Evolutionary conservation across 2,888 invertebrate genomes (phyloP), one percentile per base, ranked within the genome.

Genomic region (Vandiemenella viatica): DNA sequence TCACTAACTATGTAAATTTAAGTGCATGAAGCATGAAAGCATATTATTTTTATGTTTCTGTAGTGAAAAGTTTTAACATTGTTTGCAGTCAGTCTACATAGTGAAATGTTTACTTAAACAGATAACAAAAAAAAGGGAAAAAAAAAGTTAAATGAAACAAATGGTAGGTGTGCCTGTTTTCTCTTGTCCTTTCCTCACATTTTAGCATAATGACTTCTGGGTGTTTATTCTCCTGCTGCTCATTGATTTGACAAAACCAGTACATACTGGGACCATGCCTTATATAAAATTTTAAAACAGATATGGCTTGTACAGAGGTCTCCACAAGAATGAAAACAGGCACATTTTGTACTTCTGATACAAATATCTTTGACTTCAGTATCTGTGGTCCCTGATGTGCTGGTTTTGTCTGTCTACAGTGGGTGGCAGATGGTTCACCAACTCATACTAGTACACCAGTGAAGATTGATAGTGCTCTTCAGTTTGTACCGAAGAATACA

Each of bases 401-500:
- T 75, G 75, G 74, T 74, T 75, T 75, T 76, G 74, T 75, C 71
- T 72, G 66, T 70, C 57, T 66, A 64, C 76, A 93, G 93, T 95
- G 95, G 95, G 90, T 95, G 57, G 85, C 91, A 62, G 93, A 95
- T 59, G 86, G 82, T 57, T 91, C 91, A 58, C 91, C 91, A 58
- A 85, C 84, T 58, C 90, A 92, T 72, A 82, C 86, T 65, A 78
- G 83, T 63, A 95, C 93, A 32, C 86, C 93, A 40, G 86, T 97
- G 62, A 93, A 86, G 75, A 89, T 98, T 62, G 92, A 95, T 55
- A 77, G 83, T 52, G 80, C 83, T 50, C 80, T 97, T 58, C 96
- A 96, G 69, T 99, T 99, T 71, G 95, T 96, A 59, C 97, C 97
- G 59, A 86, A 87, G 67, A 89, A 91, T 63, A 88, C 88, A 54